Evolutionary conservation across 1,140 invertebrate genomes (phyloP).

Genomic region (Ceratitis capitata): DNA sequence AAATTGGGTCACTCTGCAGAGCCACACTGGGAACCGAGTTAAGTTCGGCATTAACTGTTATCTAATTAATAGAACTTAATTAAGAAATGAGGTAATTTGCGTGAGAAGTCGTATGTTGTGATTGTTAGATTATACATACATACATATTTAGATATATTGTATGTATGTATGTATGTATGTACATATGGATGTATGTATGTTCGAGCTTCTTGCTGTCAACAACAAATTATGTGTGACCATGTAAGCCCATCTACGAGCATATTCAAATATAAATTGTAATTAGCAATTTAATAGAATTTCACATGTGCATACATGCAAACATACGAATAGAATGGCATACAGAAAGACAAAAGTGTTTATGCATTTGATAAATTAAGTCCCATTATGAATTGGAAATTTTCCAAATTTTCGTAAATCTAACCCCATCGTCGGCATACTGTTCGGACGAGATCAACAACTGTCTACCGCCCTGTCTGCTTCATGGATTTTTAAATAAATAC

Average conservation of each 20-base stretch:
- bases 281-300: background rate
- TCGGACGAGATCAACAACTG: background rate
- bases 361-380: background rate
- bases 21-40: background rate
- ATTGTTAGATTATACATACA: background rate
- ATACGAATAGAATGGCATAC: too few species aligned
- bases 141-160: background rate
- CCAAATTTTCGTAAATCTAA: constrained; percentile 3
- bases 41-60: background rate
- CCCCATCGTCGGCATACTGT: background rate
- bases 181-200: background rate
- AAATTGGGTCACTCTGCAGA: too few species aligned
- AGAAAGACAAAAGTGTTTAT: background rate
- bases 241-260: background rate
- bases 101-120: background rate
- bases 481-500: background rate
- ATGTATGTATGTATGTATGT: background rate
- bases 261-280: background rate
- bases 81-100: background rate
- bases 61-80: background rate
- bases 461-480: background rate
- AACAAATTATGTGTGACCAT: background rate
- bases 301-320: background rate
- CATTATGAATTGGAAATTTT: constrained; percentile 1
- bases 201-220: background rate